Conservation (phyloP, 2,113 vertebrate genomes). For the Gobius niger region DNA sequence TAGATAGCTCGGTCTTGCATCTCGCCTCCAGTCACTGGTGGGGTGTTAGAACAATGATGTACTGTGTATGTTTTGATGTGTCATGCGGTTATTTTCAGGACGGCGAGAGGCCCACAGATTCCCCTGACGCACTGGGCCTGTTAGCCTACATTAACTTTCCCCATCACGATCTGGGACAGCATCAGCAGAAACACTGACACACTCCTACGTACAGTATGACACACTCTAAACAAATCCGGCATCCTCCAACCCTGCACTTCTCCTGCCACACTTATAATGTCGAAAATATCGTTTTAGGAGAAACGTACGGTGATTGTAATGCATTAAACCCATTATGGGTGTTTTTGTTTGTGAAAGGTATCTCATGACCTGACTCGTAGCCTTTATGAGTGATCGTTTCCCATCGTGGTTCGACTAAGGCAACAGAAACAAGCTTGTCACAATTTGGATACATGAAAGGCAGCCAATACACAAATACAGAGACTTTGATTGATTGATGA, state of each 20-base stretch:
- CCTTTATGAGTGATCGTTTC: no score
- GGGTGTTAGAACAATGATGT: background rate
- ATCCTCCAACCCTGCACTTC: constrained; percentile 13
- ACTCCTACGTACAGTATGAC: constrained; percentile 11
- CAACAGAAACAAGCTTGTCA: no score
- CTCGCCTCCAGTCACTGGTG: background rate
- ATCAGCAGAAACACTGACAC: constrained; percentile 13
- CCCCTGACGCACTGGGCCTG: constrained; percentile 4
- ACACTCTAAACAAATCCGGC: constrained; percentile 12
- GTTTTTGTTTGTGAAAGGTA: no score
- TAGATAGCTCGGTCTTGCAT: background rate
- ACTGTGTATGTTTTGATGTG: constrained; percentile 10
- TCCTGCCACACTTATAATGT: background rate
- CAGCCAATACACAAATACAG: no score
- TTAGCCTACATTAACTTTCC: constrained; percentile 24
- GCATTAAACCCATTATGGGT: no score
- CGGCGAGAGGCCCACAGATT: constrained; percentile 7
- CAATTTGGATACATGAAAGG: no score
- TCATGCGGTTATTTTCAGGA: constrained; percentile 35
- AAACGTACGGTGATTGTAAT: background rate
- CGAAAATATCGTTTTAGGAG: background rate
- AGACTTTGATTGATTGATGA: no score
- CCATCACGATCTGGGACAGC: constrained; percentile 16
- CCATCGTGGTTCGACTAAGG: no score
- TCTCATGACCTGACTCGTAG: no score